Percentiles rank a stretch among this genome's conserved stretches.
phyloP scores from a whole-genome alignment of 2,888 invertebrate species.

The Dione vanillae region DNA sequence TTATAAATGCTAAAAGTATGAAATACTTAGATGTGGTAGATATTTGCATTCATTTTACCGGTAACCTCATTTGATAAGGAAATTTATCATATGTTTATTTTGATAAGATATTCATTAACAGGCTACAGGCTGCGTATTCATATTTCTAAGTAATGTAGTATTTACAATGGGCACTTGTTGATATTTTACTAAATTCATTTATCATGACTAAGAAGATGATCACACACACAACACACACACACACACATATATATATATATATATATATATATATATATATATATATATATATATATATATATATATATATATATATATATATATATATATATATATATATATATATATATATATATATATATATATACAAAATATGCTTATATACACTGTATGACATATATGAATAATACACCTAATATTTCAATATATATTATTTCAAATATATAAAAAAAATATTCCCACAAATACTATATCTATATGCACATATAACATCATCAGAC shows the following conservation, averaged over 20 bases:
- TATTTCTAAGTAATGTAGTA: background rate
- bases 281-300: too few species aligned
- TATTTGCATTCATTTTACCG: slow-evolving; percentile 28
- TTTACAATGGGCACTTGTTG: background rate
- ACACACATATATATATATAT: too few species aligned
- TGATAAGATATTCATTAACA: slow-evolving; percentile 26
- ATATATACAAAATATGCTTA: too few species aligned
- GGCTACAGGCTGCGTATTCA: slow-evolving; percentile 1
- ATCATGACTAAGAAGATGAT: background rate
- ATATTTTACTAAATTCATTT: background rate
- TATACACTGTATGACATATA: too few species aligned
- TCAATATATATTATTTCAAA: too few species aligned
- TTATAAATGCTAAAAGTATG: slow-evolving; percentile 23
- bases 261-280: too few species aligned
- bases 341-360: too few species aligned
- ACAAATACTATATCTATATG: background rate
- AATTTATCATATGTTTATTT: slow-evolving; percentile 25
- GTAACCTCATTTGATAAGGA: slow-evolving; percentile 33
- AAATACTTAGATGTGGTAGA: slow-evolving; percentile 6
- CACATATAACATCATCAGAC: slow-evolving; percentile 47
- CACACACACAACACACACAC: too few species aligned
- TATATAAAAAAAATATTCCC: background rate
- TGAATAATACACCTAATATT: too few species aligned
- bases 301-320: too few species aligned
- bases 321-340: too few species aligned